Conservation (phyloP, 2,888 invertebrate species). For the Watsonalla binaria region DNA sequence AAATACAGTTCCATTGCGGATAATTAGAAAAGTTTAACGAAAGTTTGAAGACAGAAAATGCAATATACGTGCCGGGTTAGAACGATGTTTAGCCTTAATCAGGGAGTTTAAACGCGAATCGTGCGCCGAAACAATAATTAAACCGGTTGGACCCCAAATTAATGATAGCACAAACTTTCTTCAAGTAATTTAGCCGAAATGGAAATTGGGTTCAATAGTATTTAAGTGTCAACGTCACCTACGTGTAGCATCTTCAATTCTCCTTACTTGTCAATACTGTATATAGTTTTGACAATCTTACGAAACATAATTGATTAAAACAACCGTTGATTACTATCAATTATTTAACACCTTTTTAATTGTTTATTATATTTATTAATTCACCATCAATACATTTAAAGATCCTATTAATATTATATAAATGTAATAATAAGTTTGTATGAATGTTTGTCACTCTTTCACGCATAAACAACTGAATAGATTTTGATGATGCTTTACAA, state of each 20-base stretch:
- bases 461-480: too few relatives aligned
- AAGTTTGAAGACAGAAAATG: slow-evolving; percentile 33
- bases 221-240: slow-evolving; percentile 9
- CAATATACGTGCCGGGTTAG: slow-evolving; percentile 39
- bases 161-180: slow-evolving; percentile 54
- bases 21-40: slow-evolving; percentile 67
- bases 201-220: slow-evolving; percentile 33
- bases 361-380: too few relatives aligned
- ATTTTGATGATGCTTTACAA: too few relatives aligned
- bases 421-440: too few relatives aligned
- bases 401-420: too few relatives aligned
- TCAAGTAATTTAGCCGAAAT: slow-evolving; percentile 34
- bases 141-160: slow-evolving; percentile 53
- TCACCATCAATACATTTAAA: too few relatives aligned
- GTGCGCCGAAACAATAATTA: slow-evolving; percentile 55
- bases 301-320: too few relatives aligned
- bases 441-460: too few relatives aligned
- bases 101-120: slow-evolving; percentile 50
- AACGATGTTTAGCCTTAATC: slow-evolving; percentile 43
- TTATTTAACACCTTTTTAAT: too few relatives aligned
- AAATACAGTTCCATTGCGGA: slow-evolving; percentile 49
- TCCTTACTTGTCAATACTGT: not conserved
- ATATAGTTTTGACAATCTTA: too few relatives aligned
- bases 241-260: not conserved
- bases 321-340: too few relatives aligned